Conservation (phyloP, 2,113 vertebrate species). For the Pogona vitticeps region DNA sequence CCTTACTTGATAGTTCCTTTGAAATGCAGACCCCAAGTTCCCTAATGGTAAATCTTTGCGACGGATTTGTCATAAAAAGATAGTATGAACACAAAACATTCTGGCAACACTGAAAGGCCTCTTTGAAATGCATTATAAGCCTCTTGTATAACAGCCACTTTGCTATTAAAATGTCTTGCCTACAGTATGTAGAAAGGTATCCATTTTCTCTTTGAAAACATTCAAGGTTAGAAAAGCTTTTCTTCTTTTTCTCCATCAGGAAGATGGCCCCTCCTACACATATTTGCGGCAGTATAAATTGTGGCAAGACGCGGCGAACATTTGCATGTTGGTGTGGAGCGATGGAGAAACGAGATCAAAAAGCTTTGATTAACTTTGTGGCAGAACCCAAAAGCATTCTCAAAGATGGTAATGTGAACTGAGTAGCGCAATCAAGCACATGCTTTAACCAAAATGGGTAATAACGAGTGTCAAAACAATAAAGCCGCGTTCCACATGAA, state of each 20-base stretch:
- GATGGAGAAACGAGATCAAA: neutral
- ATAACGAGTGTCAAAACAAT: neutral
- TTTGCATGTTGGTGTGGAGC: neutral
- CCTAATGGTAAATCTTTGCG: conserved; percentile 57
- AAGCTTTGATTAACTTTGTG: neutral
- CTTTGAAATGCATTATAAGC: conserved; percentile 44
- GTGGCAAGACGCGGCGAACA: neutral
- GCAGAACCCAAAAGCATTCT: neutral
- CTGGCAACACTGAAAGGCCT: conserved; percentile 37
- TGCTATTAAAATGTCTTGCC: conserved; percentile 34
- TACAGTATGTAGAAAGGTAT: conserved; percentile 25
- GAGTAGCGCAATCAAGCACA: neutral
- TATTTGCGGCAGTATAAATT: neutral
- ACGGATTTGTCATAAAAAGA: conserved; percentile 62
- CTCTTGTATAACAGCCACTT: conserved; percentile 47
- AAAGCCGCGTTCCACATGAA: neutral
- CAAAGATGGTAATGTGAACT: neutral
- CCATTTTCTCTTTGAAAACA: conserved; percentile 43
- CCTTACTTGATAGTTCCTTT: conserved; percentile 61
- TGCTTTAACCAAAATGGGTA: neutral
- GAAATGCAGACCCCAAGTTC: conserved; percentile 57
- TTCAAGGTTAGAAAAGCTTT: conserved; percentile 46
- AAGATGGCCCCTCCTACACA: conserved; percentile 6
- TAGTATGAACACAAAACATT: neutral
- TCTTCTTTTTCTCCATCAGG: conserved; percentile 20